Conservation (phyloP, 2,888 invertebrate species). For the Branchipolynoe longqiensis region DNA sequence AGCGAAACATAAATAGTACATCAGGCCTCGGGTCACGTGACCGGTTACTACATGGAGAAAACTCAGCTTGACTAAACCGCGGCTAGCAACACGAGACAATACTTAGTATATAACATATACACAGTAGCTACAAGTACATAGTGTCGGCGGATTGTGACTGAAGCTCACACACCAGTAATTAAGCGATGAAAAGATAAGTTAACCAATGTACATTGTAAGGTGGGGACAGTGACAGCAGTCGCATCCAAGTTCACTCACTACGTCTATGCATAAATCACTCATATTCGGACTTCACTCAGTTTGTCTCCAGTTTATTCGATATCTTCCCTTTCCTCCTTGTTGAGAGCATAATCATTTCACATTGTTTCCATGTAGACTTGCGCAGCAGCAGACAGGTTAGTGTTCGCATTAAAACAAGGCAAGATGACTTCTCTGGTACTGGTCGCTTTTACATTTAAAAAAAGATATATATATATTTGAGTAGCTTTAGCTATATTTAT, state of each 20-base stretch:
- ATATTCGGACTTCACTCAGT: conserved; percentile 7
- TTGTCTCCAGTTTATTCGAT: not conserved
- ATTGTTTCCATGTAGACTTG: not conserved
- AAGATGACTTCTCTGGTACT: conserved; percentile 19
- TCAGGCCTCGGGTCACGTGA: not conserved
- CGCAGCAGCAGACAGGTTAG: conserved; percentile 21
- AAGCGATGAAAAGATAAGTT: not conserved
- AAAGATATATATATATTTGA: not conserved
- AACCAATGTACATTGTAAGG: conserved; percentile 17
- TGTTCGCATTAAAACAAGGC: not conserved
- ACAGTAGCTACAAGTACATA: conserved; percentile 18
- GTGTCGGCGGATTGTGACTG: not conserved
- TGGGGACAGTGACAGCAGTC: not conserved
- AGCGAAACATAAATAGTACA: conserved; percentile 32
- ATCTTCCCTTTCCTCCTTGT: conserved; percentile 1
- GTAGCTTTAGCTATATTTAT: not conserved
- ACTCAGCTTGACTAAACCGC: not conserved
- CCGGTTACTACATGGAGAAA: not conserved
- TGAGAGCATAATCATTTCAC: no score
- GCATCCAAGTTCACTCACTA: conserved; percentile 48
- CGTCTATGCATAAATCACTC: conserved; percentile 39
- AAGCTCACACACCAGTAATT: not conserved
- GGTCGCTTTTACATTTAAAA: not conserved
- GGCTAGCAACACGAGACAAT: not conserved
- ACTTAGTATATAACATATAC: not conserved